Percentiles rank a stretch among this genome's conserved stretches.
Evolutionary conservation across 2,113 vertebrate genomes (phyloP).

Genomic region (Ictalurus furcatus): DNA sequence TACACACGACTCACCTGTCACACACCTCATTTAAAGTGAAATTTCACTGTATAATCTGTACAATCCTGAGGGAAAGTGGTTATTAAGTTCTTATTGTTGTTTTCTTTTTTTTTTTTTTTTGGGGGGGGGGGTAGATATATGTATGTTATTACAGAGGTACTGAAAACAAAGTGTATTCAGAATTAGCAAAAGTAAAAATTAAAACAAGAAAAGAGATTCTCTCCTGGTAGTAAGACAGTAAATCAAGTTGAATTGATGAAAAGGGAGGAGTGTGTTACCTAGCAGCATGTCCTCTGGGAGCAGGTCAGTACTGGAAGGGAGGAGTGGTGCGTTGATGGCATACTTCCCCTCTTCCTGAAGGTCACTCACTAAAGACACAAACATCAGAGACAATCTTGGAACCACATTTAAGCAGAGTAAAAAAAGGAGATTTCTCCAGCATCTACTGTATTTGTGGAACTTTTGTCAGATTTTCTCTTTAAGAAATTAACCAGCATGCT

Average conservation of each 20-base stretch:
- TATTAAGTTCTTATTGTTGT: too few species aligned
- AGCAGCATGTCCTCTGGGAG: constrained; percentile 88
- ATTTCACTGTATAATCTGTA: too few species aligned
- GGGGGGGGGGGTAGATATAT: too few species aligned
- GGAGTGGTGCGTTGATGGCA: constrained; percentile 89
- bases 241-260: neutral
- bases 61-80: too few species aligned
- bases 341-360: constrained; percentile 94
- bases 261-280: constrained; percentile 71
- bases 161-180: neutral
- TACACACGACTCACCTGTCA: too few species aligned
- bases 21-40: too few species aligned
- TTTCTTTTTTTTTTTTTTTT: too few species aligned
- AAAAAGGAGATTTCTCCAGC: neutral
- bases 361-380: constrained; percentile 83
- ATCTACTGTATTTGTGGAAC: neutral
- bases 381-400: neutral
- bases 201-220: neutral
- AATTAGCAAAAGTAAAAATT: neutral
- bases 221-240: neutral
- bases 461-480: neutral
- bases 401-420: neutral
- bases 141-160: neutral
- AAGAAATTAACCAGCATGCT: neutral
- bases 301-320: constrained; percentile 74